These are phyloP conservation scores for Penaeus vannamei DNA, from an alignment of 1,140 invertebrate genomes.

Conservation along the genomic window DNA sequence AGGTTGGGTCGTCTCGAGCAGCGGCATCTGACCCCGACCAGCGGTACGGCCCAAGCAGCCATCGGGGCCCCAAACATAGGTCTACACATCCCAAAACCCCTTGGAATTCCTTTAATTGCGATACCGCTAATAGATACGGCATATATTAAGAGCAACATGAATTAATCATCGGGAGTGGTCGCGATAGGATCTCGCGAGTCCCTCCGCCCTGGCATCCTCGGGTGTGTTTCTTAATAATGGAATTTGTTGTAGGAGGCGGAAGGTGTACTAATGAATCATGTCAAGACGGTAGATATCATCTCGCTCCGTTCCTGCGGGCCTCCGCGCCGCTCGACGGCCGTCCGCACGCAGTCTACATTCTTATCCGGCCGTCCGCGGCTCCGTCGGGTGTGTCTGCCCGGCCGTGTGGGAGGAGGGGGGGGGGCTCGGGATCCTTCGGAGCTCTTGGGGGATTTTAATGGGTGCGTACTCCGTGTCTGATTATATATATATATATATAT, in stretches of 20 bases:
- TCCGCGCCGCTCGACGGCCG: not conserved
- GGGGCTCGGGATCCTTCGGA: too few relatives aligned
- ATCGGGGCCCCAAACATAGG: too few relatives aligned
- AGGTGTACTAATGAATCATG: too few relatives aligned
- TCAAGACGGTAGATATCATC: too few relatives aligned
- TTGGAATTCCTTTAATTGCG: constrained; percentile 13
- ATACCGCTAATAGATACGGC: constrained; percentile 22
- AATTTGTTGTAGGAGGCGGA: not conserved
- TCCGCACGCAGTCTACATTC: too few relatives aligned
- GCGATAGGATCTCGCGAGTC: constrained; percentile 9
- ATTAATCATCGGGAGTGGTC: constrained; percentile 13
- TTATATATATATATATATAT: too few relatives aligned
- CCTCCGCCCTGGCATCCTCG: not conserved
- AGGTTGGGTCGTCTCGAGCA: too few relatives aligned
- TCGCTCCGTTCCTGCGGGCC: not conserved
- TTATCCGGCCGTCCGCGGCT: not conserved
- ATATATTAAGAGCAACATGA: constrained; percentile 21
- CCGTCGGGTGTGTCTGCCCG: not conserved
- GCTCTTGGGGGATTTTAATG: too few relatives aligned
- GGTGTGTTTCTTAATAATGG: not conserved
- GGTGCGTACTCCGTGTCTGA: too few relatives aligned
- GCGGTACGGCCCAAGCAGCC: too few relatives aligned
- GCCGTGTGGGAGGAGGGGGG: too few relatives aligned
- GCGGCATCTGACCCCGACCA: too few relatives aligned
- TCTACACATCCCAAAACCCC: not conserved